Evolutionary conservation across 30 jellyfish, hydroid and myxozoan species (phyloP).

Genomic region (Phacellophora camtschatica): DNA sequence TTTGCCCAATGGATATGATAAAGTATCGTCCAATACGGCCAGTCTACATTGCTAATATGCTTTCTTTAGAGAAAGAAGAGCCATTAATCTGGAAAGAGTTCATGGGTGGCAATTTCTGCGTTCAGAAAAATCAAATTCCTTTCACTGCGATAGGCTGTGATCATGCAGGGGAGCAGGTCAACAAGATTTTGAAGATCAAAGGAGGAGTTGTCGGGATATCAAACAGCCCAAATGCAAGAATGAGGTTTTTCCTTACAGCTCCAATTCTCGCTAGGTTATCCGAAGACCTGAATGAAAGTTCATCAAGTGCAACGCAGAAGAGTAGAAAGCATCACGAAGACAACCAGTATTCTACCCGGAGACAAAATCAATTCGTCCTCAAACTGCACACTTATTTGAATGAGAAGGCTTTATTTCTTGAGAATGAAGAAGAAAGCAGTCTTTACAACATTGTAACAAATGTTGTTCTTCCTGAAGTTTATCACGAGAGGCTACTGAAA

Average conservation of each 20-base stretch:
- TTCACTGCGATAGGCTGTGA: slow-evolving; percentile 36
- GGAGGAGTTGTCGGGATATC: slow-evolving; percentile 32
- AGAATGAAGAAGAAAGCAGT: not conserved
- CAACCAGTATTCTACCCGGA: not conserved
- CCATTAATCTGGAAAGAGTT: slow-evolving; percentile 2
- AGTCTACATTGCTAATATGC: slow-evolving; percentile 30
- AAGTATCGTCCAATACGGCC: slow-evolving; percentile 25
- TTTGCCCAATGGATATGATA: slow-evolving; percentile 3
- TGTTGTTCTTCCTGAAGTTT: not conserved
- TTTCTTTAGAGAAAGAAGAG: slow-evolving; percentile 3
- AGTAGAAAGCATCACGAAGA: slow-evolving; percentile 1
- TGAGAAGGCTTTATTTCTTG: too few species aligned
- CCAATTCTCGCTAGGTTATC: slow-evolving; percentile 1
- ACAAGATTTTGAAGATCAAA: slow-evolving; percentile 12
- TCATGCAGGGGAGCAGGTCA: slow-evolving; percentile 55
- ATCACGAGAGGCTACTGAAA: not conserved
- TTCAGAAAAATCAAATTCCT: not conserved
- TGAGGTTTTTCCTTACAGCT: slow-evolving; percentile 20
- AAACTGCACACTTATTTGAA: too few species aligned
- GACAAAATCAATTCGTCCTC: not conserved
- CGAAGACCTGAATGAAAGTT: slow-evolving; percentile 3
- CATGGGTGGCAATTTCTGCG: slow-evolving; percentile 37
- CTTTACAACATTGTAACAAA: not conserved
- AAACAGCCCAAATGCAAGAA: slow-evolving; percentile 5
- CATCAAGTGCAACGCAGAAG: not conserved